Evolutionary conservation across 2,797 vertebrate genomes (phyloP).

Genomic region (Enteromius viviparus): DNA sequence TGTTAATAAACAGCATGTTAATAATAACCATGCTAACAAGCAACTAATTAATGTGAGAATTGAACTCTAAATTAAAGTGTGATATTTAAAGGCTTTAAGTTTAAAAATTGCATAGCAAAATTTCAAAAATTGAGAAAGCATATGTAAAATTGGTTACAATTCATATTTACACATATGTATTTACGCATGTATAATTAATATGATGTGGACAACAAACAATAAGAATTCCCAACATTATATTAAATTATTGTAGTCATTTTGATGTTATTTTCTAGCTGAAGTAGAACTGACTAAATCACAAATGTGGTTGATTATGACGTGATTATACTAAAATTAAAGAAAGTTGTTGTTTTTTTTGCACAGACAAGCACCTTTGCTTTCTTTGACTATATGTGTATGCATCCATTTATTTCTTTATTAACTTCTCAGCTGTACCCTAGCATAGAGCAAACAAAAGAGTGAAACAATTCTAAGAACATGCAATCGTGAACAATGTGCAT

Average conservation of each 20-base stretch:
- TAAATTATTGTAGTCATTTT: background rate
- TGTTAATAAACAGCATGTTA: too few species aligned
- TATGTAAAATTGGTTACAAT: background rate
- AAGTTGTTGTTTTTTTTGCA: background rate
- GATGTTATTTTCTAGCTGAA: background rate
- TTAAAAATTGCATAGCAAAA: too few species aligned
- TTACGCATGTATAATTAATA: background rate
- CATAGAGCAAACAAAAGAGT: constrained; percentile 36
- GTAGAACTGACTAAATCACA: background rate
- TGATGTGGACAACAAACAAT: background rate
- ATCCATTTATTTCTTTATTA: background rate
- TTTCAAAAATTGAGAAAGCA: background rate
- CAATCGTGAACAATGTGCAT: background rate
- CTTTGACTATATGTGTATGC: background rate
- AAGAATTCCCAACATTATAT: background rate
- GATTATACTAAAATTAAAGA: background rate
- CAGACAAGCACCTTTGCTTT: background rate
- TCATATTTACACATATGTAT: background rate
- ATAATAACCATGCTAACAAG: too few species aligned
- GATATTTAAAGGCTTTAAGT: too few species aligned
- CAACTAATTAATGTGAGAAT: too few species aligned
- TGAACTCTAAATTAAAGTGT: too few species aligned
- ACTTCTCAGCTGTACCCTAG: constrained; percentile 14
- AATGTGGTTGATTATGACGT: background rate
- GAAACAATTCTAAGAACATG: constrained; percentile 15